Evolutionary conservation across 2,797 vertebrate genomes (phyloP), one percentile per base, ranked within the genome.

Genomic region (Rhinogobio ventralis): DNA sequence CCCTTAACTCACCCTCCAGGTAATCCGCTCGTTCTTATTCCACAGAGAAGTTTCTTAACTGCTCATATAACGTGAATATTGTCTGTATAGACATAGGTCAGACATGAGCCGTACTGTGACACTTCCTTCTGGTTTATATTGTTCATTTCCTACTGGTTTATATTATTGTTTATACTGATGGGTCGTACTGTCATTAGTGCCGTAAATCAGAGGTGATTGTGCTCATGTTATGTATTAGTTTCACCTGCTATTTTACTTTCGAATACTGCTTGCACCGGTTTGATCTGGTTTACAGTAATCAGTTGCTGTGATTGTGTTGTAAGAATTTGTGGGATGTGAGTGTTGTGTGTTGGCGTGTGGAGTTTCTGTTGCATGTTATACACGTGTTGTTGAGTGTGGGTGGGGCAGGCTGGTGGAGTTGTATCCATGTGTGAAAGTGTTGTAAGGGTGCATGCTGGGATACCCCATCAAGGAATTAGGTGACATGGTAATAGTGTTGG

Each of bases 401-500:
- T 98, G 97, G 19, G 98, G 97, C 91, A 99, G 95, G 89, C 97
- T 97, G 0, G 97, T 96, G 78, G 97, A 98, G 94, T 97, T 99
- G 94, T 99, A 99, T 80, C 97, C 97, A 0, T 98, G 93, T 0
- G 98, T 97, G 90, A 99, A 99, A 89, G 98, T 99, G 93, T 97
- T 99, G 93, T 99, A 99, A 15, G 98, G 97, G 89, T 98, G 98
- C 95, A 99, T 95, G 91, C 97, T 97, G 93, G 99, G 97, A 87
- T 99, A 96, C 82, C 97, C 97, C 94, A 99, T 97, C 92, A 99
- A 94, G 36, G 98, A 99, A 93, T 98, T 99, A 91, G 98, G 98
- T 85, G 99, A 99, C 97, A 99, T 98, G 88, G 97, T 99, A 93
- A 99, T 98, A 90, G 98, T 98, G 94, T 98, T 98, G 88, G 98